These are phyloP conservation scores for Pelosia muscerda DNA, from an alignment of 2,888 invertebrate species.

Conservation along the genomic window DNA sequence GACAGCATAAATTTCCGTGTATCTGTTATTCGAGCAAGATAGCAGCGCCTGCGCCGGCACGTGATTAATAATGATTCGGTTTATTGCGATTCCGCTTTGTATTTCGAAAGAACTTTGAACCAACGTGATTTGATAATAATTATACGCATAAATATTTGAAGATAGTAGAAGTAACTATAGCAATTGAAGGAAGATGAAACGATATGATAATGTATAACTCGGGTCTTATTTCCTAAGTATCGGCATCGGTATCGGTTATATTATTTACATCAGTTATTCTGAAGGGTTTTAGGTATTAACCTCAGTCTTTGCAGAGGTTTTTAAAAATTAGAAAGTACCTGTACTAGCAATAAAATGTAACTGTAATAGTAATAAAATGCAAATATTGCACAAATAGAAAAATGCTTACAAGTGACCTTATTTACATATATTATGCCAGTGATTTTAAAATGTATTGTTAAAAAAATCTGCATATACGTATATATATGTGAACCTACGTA, in stretches of 20 bases:
- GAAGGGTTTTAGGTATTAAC: background rate
- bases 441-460: no score
- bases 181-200: background rate
- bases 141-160: constrained; percentile 1
- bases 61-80: background rate
- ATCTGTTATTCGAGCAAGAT: background rate
- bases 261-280: background rate
- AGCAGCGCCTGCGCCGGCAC: background rate
- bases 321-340: no score
- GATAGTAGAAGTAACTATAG: background rate
- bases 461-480: no score
- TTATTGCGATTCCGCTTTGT: background rate
- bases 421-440: no score
- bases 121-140: constrained; percentile 2
- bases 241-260: background rate
- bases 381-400: no score
- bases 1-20: background rate
- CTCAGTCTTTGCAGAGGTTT: background rate
- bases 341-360: no score
- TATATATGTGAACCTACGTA: no score
- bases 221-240: background rate
- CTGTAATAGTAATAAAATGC: no score
- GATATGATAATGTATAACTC: background rate
- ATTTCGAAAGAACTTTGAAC: background rate
- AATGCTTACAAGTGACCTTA: no score